Evolutionary conservation across 1,140 invertebrate genomes (phyloP).

Genomic region (Vanessa tameamea): DNA sequence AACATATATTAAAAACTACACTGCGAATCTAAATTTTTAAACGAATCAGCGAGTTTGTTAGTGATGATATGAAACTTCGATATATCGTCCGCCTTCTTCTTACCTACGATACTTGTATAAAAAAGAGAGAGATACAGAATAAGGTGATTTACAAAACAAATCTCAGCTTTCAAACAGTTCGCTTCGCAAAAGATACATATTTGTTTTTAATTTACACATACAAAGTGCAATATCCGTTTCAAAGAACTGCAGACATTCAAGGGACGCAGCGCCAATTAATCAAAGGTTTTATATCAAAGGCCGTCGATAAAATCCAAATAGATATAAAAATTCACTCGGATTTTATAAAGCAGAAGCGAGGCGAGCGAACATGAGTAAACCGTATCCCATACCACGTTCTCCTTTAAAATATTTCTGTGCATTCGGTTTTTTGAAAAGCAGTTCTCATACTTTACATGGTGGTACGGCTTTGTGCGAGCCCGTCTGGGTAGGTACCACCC

Average conservation of each 20-base stretch:
- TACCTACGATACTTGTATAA: neutral
- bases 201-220: slow-evolving; percentile 32
- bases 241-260: slow-evolving; percentile 31
- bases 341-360: slow-evolving; percentile 19
- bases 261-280: slow-evolving; percentile 34
- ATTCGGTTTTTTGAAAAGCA: too few species aligned
- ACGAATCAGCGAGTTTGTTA: slow-evolving; percentile 4
- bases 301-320: slow-evolving; percentile 35
- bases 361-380: slow-evolving; percentile 22
- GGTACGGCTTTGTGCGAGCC: too few species aligned
- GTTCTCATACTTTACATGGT: too few species aligned
- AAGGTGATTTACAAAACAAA: slow-evolving; percentile 10
- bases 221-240: slow-evolving; percentile 22
- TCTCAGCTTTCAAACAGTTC: slow-evolving; percentile 21
- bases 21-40: slow-evolving; percentile 3
- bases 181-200: slow-evolving; percentile 31
- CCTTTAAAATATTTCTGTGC: neutral
- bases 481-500: too few species aligned
- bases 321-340: slow-evolving; percentile 27
- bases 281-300: slow-evolving; percentile 39
- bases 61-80: neutral
- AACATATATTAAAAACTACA: slow-evolving; percentile 12
- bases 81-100: neutral
- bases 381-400: slow-evolving; percentile 1
- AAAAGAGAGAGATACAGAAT: neutral